Conservation (phyloP, 1,140 invertebrate genomes). For the Apocrypta bakeri region DNA sequence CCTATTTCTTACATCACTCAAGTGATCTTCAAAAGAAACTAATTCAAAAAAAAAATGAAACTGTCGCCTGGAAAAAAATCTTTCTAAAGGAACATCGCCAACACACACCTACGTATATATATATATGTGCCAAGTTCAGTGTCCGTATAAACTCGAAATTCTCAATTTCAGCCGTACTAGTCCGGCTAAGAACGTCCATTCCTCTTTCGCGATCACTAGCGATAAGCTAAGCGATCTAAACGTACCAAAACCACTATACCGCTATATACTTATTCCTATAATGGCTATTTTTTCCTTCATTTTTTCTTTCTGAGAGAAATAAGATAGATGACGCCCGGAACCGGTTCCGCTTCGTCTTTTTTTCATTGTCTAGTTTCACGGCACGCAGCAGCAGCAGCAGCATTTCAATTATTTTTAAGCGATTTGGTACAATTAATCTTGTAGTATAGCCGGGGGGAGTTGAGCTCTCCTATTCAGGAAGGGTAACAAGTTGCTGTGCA, state of each 20-base stretch:
- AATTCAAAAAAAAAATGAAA: background rate
- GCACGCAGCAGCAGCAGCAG: background rate
- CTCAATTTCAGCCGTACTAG: background rate
- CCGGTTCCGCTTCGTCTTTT: background rate
- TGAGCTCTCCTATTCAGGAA: background rate
- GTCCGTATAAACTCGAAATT: background rate
- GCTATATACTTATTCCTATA: background rate
- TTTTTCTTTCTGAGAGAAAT: background rate
- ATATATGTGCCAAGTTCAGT: background rate
- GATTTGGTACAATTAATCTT: slow-evolving; percentile 17
- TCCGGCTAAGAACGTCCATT: background rate
- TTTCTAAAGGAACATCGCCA: background rate
- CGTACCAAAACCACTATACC: background rate
- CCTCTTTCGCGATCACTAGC: background rate
- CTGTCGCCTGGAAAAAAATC: background rate
- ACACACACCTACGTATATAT: too few species aligned
- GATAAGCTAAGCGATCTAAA: slow-evolving; percentile 2
- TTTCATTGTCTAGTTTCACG: background rate
- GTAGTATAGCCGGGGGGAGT: background rate
- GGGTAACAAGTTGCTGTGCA: background rate
- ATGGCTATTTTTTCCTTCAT: background rate
- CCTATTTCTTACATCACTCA: too few species aligned
- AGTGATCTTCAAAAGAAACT: background rate
- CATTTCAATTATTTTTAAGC: slow-evolving; percentile 24
- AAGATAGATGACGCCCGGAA: background rate